Base-by-base conservation (phyloP, 2,888 invertebrate species). In the Zeuzera pyrina region DNA sequence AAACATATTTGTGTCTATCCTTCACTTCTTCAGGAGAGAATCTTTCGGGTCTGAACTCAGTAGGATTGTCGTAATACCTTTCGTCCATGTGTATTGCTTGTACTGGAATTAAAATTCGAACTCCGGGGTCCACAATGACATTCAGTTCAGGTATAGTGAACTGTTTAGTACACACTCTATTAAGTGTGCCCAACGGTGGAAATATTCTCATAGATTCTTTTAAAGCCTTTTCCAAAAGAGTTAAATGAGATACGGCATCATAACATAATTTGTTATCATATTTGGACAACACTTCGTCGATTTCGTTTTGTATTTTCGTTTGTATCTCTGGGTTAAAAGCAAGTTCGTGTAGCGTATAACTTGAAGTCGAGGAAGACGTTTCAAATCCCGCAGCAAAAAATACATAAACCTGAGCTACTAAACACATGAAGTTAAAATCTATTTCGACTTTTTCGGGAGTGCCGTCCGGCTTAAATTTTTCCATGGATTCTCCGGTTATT, bases 81-180 rank as follows among this genome's bases (percentile, higher is more conserved):
- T 58, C 55, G 29, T 76, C 74, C 11, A 47, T 63, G 26, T 74
- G 74, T 33, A 74, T 54, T 0, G 63, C 69, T 39, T 71, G 61
- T 1, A 67, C 12, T 1, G 74, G 71, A 15, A 76, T 48, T 3
- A 68, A 45, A 2, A 73, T 62, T 37, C 49, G 63, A 3, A 73
- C 71, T 2, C 62, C 71, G 1, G 64, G 59, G 27, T 74, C 70
- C 15, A 74, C 46, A 1, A 59, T 61, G 6, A 74, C 39, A 15
- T 42, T 49, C 50, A 57, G n/a, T 8, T 15, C 37, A 2, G 36
- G 36, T 16, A 40, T 25, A n/a, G 33, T 26, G 22, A 47, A 54
- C 2, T 38, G 37, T 16, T 34, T 24, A 3, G 39, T 38, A 8
- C 43, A 39, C 11, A 39, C 41, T 14, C 49, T 33, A 30, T 40